Conservation (phyloP, 2,113 vertebrate species). For the Reinhardtius hippoglossoides region DNA sequence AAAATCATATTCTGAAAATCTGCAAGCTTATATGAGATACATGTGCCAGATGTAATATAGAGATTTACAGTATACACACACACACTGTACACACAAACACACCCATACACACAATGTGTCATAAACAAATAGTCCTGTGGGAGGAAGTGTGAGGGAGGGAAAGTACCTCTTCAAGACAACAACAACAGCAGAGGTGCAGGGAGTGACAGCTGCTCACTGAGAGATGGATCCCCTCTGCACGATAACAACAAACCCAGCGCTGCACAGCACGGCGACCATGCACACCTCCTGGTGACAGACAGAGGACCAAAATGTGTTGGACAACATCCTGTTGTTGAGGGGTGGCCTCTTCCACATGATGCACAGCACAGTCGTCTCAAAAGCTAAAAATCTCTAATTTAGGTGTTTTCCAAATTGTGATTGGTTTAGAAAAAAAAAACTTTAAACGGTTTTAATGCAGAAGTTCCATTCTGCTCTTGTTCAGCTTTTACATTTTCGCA, state of each 20-base stretch:
- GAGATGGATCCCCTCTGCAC: constrained; percentile 64
- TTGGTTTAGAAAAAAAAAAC: no score
- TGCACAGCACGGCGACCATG: background rate
- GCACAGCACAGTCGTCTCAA: no score
- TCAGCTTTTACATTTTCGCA: no score
- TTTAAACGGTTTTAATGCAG: no score
- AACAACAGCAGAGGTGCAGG: constrained; percentile 72
- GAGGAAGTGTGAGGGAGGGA: constrained; percentile 75
- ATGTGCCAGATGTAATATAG: constrained; percentile 12
- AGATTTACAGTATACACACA: constrained; percentile 2
- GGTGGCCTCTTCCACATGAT: no score
- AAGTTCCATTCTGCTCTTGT: no score
- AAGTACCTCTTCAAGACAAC: constrained; percentile 72
- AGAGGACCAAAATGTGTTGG: no score
- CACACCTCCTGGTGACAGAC: background rate
- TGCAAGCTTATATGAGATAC: constrained; percentile 32
- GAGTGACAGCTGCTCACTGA: constrained; percentile 70
- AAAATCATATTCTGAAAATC: constrained; percentile 47
- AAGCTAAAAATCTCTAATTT: no score
- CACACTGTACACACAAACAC: background rate
- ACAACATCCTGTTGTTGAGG: no score
- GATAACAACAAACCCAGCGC: constrained; percentile 47
- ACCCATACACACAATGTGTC: constrained; percentile 34
- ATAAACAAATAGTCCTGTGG: constrained; percentile 73
- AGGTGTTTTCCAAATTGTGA: no score